Conservation (phyloP, 2,797 vertebrate species). For the Macroramphosus scolopax region DNA sequence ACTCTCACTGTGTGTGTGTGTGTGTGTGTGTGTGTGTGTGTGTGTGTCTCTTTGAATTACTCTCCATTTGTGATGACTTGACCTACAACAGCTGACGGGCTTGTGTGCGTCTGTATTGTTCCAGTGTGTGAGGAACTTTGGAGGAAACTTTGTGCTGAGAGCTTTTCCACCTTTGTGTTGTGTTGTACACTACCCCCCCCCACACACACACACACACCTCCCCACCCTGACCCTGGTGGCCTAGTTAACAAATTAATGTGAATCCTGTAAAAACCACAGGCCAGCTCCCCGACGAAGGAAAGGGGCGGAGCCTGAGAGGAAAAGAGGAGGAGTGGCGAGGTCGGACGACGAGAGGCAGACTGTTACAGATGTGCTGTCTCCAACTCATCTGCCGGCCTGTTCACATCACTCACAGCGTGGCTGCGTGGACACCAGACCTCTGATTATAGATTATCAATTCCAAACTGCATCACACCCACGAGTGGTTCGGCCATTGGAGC, state of each 20-base stretch:
- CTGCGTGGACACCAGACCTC: no score
- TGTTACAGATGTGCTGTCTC: constrained; percentile 37
- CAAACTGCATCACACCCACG: no score
- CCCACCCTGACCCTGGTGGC: constrained; percentile 45
- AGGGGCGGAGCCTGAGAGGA: background rate
- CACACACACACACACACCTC: no score
- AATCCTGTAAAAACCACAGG: constrained; percentile 60
- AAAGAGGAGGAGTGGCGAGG: background rate
- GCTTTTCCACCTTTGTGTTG: no score
- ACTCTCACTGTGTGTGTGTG: constrained; percentile 8
- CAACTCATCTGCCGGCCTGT: no score
- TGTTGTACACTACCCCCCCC: no score
- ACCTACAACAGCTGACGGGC: no score
- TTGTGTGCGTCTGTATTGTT: background rate
- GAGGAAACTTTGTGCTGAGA: no score
- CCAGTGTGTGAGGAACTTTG: background rate
- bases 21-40: background rate
- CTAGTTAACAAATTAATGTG: constrained; percentile 63
- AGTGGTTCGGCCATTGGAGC: no score
- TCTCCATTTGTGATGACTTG: background rate
- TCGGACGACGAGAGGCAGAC: constrained; percentile 29
- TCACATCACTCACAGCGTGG: no score
- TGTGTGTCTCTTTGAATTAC: background rate
- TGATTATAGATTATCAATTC: no score
- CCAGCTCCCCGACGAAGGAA: constrained; percentile 29